These are phyloP conservation scores for Sciurus vulgaris DNA, from an alignment of 2,797 vertebrate genomes.

Conservation along the genomic window DNA sequence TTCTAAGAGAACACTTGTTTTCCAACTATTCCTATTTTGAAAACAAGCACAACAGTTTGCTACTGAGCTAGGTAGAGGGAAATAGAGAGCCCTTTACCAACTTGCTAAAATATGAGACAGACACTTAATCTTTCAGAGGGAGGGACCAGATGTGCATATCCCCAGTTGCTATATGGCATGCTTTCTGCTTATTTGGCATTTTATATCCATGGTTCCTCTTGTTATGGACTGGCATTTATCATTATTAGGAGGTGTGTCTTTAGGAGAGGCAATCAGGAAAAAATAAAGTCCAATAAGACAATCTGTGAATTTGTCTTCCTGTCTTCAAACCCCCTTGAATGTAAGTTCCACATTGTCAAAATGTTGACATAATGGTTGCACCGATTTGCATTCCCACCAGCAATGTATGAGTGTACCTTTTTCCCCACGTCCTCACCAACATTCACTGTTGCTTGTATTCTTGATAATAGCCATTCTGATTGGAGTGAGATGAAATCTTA, in stretches of 20 bases:
- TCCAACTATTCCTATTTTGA: background rate
- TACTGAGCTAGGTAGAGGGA: background rate
- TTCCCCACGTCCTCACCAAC: too few species aligned
- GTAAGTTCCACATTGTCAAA: background rate
- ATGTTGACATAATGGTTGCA: background rate
- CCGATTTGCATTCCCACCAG: too few species aligned
- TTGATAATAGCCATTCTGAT: too few species aligned
- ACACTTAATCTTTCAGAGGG: background rate
- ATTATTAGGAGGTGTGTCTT: background rate
- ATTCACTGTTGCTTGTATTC: too few species aligned
- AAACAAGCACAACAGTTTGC: background rate
- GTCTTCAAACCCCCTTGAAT: background rate
- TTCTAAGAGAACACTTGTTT: background rate
- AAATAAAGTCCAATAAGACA: background rate
- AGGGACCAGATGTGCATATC: background rate
- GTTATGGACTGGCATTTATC: background rate
- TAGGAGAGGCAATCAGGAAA: background rate
- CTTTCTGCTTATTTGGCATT: background rate
- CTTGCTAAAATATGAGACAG: background rate
- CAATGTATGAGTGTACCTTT: too few species aligned
- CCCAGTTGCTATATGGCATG: background rate
- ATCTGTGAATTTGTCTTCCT: background rate
- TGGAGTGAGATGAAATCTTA: too few species aligned
- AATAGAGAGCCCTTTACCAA: background rate
- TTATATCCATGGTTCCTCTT: background rate